phyloP scores from a whole-genome alignment of 2,888 invertebrate genomes.

The Chaetogeoica ovagalla region DNA sequence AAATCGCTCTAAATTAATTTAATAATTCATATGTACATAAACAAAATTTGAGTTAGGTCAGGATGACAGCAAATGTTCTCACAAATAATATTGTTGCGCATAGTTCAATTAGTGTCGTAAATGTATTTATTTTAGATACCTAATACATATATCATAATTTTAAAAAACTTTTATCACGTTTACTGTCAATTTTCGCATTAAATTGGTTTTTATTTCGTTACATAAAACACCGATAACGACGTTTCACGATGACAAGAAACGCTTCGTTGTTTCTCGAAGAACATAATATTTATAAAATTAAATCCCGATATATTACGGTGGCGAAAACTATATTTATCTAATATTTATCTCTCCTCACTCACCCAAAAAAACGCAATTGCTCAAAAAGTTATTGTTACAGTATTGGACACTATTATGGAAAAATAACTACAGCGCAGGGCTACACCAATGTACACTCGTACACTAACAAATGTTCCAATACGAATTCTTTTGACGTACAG shows the following conservation, averaged over 20 bases:
- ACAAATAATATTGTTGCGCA: no score
- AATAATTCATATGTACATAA: no score
- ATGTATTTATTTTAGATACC: no score
- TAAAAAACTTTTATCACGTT: no score
- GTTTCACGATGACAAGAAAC: not conserved
- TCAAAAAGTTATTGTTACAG: slow-evolving; percentile 37
- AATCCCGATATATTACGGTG: slow-evolving; percentile 8
- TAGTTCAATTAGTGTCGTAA: no score
- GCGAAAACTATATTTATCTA: slow-evolving; percentile 26
- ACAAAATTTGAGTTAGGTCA: no score
- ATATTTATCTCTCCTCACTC: slow-evolving; percentile 35
- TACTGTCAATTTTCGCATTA: no score
- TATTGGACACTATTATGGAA: not conserved
- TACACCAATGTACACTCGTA: not conserved
- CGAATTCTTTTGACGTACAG: slow-evolving; percentile 1
- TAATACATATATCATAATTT: no score
- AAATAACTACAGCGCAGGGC: not conserved
- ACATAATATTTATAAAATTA: not conserved
- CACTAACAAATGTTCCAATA: not conserved
- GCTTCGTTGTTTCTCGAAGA: not conserved
- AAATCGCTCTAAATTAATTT: no score
- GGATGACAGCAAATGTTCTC: no score
- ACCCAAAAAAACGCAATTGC: not conserved
- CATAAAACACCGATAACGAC: not conserved
- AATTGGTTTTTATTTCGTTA: not conserved